Percentiles rank a stretch among this genome's conserved stretches.
These are phyloP conservation scores for Kryptopterus vitreolus DNA, from an alignment of 2,797 vertebrate genomes.

Conservation along the genomic window DNA sequence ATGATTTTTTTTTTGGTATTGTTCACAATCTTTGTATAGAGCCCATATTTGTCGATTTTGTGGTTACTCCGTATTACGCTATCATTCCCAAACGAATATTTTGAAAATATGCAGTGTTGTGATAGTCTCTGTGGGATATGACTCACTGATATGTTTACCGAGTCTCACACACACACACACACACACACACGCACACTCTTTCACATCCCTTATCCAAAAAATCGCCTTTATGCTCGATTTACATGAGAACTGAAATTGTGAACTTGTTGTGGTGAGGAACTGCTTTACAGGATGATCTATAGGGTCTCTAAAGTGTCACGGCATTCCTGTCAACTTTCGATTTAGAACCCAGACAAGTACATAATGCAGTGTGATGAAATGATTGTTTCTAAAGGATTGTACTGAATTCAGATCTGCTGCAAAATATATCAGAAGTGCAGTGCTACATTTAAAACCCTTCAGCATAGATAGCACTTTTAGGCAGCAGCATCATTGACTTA, in stretches of 20 bases:
- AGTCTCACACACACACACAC: not conserved
- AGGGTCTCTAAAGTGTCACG: not conserved
- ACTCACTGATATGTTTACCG: conserved; percentile 9
- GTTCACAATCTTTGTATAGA: no score
- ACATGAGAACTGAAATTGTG: not conserved
- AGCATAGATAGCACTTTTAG: not conserved
- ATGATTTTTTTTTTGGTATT: not conserved
- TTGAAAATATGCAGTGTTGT: not conserved
- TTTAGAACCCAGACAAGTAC: not conserved
- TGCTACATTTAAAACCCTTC: not conserved
- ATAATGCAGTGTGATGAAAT: not conserved
- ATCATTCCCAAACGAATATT: not conserved
- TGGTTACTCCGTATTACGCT: not conserved
- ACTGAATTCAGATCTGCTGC: not conserved
- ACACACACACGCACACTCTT: conserved; percentile 1
- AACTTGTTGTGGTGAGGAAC: not conserved
- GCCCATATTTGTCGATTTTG: not conserved
- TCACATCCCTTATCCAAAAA: not conserved
- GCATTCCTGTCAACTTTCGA: no score
- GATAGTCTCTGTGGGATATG: not conserved
- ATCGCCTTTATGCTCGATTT: not conserved
- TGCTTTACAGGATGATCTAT: not conserved
- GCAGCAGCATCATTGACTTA: not conserved
- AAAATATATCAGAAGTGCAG: not conserved
- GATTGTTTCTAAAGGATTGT: not conserved